Evolutionary conservation across 92 coral and sea anemone species (phyloP).

Genomic region (Epizoanthus ramosus): DNA sequence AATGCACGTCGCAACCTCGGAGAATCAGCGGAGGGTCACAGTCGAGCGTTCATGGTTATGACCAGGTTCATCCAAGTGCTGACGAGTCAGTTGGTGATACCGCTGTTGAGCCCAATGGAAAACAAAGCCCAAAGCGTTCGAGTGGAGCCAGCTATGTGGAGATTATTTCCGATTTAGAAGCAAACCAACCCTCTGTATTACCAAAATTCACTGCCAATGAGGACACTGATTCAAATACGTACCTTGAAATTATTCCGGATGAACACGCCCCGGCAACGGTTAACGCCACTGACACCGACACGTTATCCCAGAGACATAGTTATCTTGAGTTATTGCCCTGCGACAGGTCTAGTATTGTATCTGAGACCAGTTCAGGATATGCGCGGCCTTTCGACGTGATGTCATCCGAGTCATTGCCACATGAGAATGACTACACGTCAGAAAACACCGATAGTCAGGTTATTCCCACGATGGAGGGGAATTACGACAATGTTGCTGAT

Average conservation of each 20-base stretch:
- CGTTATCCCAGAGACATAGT: constrained; percentile 9
- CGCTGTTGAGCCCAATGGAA: constrained; percentile 43
- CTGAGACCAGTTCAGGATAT: constrained; percentile 92
- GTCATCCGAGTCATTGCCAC: constrained; percentile 2
- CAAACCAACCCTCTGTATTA: not conserved
- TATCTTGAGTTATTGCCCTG: constrained; percentile 34
- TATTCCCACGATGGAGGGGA: not conserved
- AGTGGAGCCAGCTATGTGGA: constrained; percentile 75
- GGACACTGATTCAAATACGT: constrained; percentile 33
- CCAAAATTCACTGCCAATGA: not conserved
- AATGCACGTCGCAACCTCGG: not conserved
- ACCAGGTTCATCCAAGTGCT: not conserved
- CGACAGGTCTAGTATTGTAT: constrained; percentile 67
- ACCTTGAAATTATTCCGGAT: constrained; percentile 53
- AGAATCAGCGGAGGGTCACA: not conserved
- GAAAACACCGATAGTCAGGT: constrained; percentile 10
- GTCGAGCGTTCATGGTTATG: not conserved
- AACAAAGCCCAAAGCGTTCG: constrained; percentile 61
- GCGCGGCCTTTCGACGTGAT: constrained; percentile 81
- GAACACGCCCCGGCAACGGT: not conserved
- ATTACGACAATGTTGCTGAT: constrained; percentile 23
- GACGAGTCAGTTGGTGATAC: constrained; percentile 10
- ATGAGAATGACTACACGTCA: not conserved
- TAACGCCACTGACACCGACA: not conserved
- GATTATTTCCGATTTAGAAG: constrained; percentile 52